Evolutionary conservation across 2,797 vertebrate genomes (phyloP).

Genomic region (Schizopygopsis malacanthus): DNA sequence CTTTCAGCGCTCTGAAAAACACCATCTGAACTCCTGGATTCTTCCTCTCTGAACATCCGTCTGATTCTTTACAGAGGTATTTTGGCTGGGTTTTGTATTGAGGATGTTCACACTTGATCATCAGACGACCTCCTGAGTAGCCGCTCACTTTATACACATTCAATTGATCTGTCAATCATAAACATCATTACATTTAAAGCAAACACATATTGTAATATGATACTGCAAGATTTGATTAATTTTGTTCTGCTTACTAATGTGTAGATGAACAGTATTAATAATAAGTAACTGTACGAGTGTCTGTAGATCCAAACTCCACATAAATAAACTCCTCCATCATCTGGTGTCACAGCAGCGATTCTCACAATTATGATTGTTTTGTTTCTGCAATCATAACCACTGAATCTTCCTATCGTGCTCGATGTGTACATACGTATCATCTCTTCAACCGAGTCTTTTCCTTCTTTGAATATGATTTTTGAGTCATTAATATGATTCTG

Average conservation of each 20-base stretch:
- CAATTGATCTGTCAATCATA: too few relatives aligned
- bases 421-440: rapidly evolving
- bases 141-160: too few relatives aligned
- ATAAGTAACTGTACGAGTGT: rapidly evolving
- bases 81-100: too few relatives aligned
- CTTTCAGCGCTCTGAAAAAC: too few relatives aligned
- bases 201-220: too few relatives aligned
- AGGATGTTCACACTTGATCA: too few relatives aligned
- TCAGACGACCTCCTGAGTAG: too few relatives aligned
- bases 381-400: not conserved
- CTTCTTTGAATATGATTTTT: not conserved
- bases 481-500: not conserved
- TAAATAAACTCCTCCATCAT: slow-evolving; percentile 16
- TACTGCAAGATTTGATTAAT: not conserved
- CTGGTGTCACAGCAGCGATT: not conserved
- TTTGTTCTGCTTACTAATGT: not conserved
- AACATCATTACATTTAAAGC: too few relatives aligned
- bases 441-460: not conserved
- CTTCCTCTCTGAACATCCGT: too few relatives aligned
- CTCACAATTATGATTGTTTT: not conserved
- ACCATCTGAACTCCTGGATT: too few relatives aligned
- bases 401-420: not conserved
- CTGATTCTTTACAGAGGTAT: too few relatives aligned
- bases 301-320: not conserved
- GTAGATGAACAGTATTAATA: not conserved